phyloP scores from a whole-genome alignment of 2,888 invertebrate species.

The Stenotaenia linearis region DNA sequence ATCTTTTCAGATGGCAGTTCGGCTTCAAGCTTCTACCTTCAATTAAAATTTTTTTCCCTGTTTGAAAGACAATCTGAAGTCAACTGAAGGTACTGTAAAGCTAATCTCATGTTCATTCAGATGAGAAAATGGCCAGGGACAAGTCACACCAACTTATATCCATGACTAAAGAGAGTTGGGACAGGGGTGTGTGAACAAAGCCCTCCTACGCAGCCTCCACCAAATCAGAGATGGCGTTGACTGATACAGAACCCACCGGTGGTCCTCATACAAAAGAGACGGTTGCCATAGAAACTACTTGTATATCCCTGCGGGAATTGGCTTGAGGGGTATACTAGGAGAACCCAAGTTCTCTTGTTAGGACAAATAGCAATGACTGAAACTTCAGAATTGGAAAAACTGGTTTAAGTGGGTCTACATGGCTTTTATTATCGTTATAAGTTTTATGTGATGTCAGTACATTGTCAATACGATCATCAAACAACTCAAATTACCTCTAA shows the following conservation, averaged over 20 bases:
- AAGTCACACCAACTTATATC: constrained; percentile 26
- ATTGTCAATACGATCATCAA: no score
- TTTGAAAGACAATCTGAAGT: constrained; percentile 21
- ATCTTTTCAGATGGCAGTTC: neutral
- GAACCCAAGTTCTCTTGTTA: neutral
- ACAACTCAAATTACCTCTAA: no score
- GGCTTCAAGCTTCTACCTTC: neutral
- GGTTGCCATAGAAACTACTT: constrained; percentile 15
- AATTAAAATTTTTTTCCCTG: neutral
- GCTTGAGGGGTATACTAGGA: neutral
- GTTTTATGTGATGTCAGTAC: no score
- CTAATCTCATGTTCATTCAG: constrained; percentile 23
- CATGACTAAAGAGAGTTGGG: constrained; percentile 5
- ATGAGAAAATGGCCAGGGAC: constrained; percentile 24
- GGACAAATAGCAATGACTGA: neutral
- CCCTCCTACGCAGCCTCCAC: constrained; percentile 14
- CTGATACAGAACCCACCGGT: neutral
- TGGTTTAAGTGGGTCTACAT: neutral
- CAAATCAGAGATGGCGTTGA: constrained; percentile 17
- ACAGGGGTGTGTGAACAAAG: constrained; percentile 2
- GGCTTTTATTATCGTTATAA: neutral
- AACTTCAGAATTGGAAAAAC: constrained; percentile 5
- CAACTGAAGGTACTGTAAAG: neutral
- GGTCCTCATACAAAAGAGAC: constrained; percentile 22
- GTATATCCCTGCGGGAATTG: constrained; percentile 24